These are phyloP conservation scores for Amiota communis DNA, from an alignment of 2,888 invertebrate species.

Conservation along the genomic window DNA sequence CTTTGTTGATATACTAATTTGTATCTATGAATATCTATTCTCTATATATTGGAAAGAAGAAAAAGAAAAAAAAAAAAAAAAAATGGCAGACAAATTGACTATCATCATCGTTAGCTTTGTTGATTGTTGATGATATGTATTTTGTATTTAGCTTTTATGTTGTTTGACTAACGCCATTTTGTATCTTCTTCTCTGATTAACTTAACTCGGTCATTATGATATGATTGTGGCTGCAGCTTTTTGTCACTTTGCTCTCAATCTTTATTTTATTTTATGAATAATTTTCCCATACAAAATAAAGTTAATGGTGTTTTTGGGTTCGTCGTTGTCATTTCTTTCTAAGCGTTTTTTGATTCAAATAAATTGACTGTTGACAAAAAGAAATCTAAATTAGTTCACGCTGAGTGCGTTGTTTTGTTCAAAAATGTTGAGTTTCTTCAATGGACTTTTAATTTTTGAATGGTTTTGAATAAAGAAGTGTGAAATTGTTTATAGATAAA, in stretches of 20 bases:
- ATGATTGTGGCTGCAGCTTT: neutral
- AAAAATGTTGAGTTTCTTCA: too few species aligned
- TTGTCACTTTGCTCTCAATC: neutral
- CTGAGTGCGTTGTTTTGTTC: constrained; percentile 37
- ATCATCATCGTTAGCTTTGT: constrained; percentile 49
- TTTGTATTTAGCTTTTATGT: too few species aligned
- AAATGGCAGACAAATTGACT: constrained; percentile 67
- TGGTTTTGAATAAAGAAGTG: too few species aligned
- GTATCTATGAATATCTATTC: constrained; percentile 47
- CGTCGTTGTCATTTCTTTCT: constrained; percentile 65
- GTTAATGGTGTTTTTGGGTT: constrained; percentile 67
- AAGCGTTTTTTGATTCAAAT: constrained; percentile 58
- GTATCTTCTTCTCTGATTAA: neutral
- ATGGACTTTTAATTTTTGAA: too few species aligned
- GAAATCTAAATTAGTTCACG: constrained; percentile 59
- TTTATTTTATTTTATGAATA: constrained; percentile 49
- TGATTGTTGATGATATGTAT: neutral
- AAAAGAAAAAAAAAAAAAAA: constrained; percentile 66
- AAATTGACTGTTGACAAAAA: constrained; percentile 33
- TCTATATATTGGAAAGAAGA: constrained; percentile 27
- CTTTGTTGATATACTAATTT: constrained; percentile 64
- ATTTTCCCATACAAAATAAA: constrained; percentile 66
- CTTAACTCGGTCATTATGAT: neutral
- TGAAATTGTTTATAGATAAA: too few species aligned
- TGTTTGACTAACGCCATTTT: too few species aligned